A percentile compares a stretch with the other conserved stretches of the same genome.
Evolutionary conservation across 2,113 vertebrate genomes (phyloP).

Genomic region (Dicerorhinus sumatrensis): DNA sequence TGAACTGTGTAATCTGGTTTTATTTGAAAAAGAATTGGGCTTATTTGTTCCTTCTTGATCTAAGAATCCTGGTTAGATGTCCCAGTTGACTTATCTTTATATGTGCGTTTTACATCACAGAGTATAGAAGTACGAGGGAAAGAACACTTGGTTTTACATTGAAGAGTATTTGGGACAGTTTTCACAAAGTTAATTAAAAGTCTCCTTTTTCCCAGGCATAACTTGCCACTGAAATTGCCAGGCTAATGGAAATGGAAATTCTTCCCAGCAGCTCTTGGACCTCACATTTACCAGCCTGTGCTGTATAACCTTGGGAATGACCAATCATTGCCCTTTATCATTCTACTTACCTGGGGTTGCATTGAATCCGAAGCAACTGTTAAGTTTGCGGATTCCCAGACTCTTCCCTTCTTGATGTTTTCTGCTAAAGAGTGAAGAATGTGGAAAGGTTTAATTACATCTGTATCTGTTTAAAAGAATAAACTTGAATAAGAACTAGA

Average conservation of each 20-base stretch:
- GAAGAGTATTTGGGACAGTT: background rate
- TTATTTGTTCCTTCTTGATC: background rate
- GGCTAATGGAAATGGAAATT: background rate
- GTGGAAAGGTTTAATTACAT: background rate
- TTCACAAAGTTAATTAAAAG: conserved; percentile 35
- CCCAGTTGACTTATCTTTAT: background rate
- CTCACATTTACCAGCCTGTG: background rate
- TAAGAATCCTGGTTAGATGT: background rate
- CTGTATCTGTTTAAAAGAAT: background rate
- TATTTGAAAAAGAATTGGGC: background rate
- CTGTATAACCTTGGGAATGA: background rate
- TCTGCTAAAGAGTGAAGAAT: conserved; percentile 19
- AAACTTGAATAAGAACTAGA: background rate
- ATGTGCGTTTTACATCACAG: background rate
- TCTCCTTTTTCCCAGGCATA: background rate
- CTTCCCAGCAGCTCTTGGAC: background rate
- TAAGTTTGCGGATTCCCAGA: background rate
- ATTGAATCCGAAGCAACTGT: background rate
- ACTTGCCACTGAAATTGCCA: background rate
- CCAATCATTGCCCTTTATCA: background rate
- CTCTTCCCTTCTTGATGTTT: background rate
- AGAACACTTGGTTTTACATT: background rate
- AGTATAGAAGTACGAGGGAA: background rate
- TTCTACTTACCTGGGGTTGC: background rate
- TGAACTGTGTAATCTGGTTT: background rate